Conservation (phyloP, 1,140 invertebrate species). For the Drosophila novamexicana region DNA sequence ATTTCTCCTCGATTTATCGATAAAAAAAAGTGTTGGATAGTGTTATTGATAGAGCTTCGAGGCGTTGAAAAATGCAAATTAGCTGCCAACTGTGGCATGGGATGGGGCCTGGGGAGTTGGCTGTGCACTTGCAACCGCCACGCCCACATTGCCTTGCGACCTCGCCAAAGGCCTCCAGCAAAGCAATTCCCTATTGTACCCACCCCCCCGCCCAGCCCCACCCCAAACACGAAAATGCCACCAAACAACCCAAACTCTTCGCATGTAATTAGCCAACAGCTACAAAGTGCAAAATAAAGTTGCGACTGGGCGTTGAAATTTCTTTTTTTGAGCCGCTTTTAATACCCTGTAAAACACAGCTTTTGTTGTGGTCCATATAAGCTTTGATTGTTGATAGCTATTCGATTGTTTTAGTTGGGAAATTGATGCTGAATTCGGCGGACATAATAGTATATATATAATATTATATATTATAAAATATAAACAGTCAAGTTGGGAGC, state of each 20-base stretch:
- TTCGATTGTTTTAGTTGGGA: no score
- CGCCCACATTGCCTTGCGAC: constrained; percentile 31
- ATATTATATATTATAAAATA: no score
- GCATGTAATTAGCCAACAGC: constrained; percentile 35
- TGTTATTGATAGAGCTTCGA: constrained; percentile 15
- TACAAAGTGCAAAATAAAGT: constrained; percentile 55
- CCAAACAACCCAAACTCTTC: neutral
- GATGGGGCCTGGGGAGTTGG: no score
- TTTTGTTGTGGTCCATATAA: no score
- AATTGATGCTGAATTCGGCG: no score
- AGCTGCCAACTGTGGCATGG: constrained; percentile 16
- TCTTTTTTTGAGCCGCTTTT: neutral
- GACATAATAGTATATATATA: neutral
- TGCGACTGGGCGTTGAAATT: constrained; percentile 43
- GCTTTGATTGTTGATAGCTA: no score
- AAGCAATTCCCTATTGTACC: constrained; percentile 1
- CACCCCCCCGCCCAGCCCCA: neutral
- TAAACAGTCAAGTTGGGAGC: no score
- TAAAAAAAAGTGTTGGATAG: neutral
- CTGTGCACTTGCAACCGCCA: constrained; percentile 23
- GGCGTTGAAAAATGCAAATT: constrained; percentile 46
- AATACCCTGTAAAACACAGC: constrained; percentile 17
- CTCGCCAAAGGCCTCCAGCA: constrained; percentile 29
- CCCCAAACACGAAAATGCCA: no score
- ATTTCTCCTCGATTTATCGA: no score